Evolutionary conservation across 2,888 invertebrate genomes (phyloP), one percentile per base, ranked within the genome.

Genomic region (Leucophenga maculata): DNA sequence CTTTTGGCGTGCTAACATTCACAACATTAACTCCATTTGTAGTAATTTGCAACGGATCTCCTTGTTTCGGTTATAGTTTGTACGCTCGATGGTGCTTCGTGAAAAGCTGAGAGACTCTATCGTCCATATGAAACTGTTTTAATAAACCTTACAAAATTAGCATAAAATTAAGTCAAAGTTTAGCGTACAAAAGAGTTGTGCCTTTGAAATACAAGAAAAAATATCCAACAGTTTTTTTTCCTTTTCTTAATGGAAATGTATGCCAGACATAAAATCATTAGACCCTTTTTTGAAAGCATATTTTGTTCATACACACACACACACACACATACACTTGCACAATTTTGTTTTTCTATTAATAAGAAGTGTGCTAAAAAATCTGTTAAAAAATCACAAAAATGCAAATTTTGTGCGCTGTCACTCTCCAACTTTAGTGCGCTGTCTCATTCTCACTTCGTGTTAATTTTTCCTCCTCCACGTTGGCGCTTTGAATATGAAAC

Each of bases 341-440:
- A 39, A 11, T 60, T 57, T 32, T 1, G n/a, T 31, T 32, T 31
- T 57, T 44, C 6, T 60, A 14, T 44, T n/a, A 44, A 50, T 16
- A 18, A 50, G n/a, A 46, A 46, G n/a, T 59, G 55, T 16, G 6
- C n/a, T 32, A 32, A 32, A 32, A 32, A 60, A 64, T 16, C 16
- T 48, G 22, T 64, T 22, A 6, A 64, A 26, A 64, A 64, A 64
- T 64, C 46, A 46, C n/a, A 22, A 64, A 64, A 18, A 64, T 64
- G 62, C 16, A 64, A 64, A 64, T 64, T 64, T 60, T 48, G 44
- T 6, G 18, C 18, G 48, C 13, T 64, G 62, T 18, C 26, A 26
- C 22, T 9, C 14, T 26, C 20, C 26, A 22, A 22, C 55, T 22
- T 1, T 39, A 26, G 55, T 4, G 26, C 20, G 1, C 16, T n/a